phyloP scores from a whole-genome alignment of 2,797 vertebrate species.

The Paguma larvata region DNA sequence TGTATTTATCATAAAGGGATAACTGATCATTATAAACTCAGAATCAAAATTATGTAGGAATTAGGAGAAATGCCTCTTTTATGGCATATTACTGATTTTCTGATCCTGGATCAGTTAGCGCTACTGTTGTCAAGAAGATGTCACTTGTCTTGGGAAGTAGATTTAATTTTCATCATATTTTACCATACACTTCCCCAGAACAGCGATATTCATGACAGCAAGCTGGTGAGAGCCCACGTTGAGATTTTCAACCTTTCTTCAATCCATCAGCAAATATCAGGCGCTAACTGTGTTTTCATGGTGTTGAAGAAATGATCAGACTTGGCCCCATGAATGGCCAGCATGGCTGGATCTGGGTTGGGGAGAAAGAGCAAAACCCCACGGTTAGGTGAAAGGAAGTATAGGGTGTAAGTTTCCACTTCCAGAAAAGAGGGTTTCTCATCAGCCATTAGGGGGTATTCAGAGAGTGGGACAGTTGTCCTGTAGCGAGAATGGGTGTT shows the following conservation, averaged over 20 bases:
- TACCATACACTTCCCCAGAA: constrained; percentile 22
- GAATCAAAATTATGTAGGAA: constrained; percentile 26
- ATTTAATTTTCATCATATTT: constrained; percentile 57
- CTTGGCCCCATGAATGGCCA: neutral
- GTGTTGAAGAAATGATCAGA: neutral
- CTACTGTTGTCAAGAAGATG: constrained; percentile 2
- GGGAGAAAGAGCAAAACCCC: neutral
- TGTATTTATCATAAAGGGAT: constrained; percentile 24
- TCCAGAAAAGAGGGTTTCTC: neutral
- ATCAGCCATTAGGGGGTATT: neutral
- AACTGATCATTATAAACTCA: constrained; percentile 15
- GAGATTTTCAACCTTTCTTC: constrained; percentile 38
- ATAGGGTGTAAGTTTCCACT: neutral
- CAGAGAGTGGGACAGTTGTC: neutral
- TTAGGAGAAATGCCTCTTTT: constrained; percentile 49
- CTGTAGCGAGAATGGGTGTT: neutral
- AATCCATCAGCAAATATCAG: constrained; percentile 48
- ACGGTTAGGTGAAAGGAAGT: neutral
- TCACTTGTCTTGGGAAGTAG: constrained; percentile 17
- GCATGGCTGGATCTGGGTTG: neutral
- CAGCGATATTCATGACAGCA: neutral
- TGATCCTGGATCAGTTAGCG: constrained; percentile 20
- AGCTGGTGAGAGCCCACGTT: neutral
- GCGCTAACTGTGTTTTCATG: constrained; percentile 14
- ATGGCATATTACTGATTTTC: neutral